Evolutionary conservation across 1,140 invertebrate genomes (phyloP).

Genomic region (Heliconius eleuchia): DNA sequence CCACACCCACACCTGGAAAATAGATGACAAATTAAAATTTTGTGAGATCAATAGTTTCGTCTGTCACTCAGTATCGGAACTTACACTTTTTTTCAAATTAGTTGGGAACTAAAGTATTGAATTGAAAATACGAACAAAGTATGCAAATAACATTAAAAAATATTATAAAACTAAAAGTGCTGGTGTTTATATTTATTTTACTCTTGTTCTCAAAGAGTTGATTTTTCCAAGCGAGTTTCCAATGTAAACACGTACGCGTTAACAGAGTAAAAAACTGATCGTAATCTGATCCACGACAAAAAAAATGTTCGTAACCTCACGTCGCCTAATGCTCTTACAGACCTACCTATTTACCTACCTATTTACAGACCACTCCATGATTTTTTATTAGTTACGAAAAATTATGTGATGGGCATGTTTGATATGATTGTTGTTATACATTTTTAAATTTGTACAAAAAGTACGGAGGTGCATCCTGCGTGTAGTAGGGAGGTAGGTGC

Average conservation of each 20-base stretch:
- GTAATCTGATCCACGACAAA: slow-evolving; percentile 31
- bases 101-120: too few relatives aligned
- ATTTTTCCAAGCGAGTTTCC: neutral
- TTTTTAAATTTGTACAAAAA: neutral
- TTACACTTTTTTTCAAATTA: too few relatives aligned
- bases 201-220: neutral
- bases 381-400: slow-evolving; percentile 4
- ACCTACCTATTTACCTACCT: neutral
- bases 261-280: slow-evolving; percentile 19
- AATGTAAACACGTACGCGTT: slow-evolving; percentile 11
- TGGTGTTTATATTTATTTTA: too few relatives aligned
- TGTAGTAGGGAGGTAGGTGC: too few relatives aligned
- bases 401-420: neutral
- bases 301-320: slow-evolving; percentile 23
- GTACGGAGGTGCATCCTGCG: too few relatives aligned
- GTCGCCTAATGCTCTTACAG: slow-evolving; percentile 7
- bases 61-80: too few relatives aligned
- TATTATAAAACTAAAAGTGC: too few relatives aligned
- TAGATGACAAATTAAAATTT: too few relatives aligned
- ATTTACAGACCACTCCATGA: slow-evolving; percentile 11
- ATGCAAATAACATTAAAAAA: too few relatives aligned
- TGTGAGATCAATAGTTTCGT: too few relatives aligned
- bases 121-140: too few relatives aligned
- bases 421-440: neutral
- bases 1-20: too few relatives aligned